Evolutionary conservation across 1,140 invertebrate species (phyloP).

Genomic region (Lasaia peninsularis): DNA sequence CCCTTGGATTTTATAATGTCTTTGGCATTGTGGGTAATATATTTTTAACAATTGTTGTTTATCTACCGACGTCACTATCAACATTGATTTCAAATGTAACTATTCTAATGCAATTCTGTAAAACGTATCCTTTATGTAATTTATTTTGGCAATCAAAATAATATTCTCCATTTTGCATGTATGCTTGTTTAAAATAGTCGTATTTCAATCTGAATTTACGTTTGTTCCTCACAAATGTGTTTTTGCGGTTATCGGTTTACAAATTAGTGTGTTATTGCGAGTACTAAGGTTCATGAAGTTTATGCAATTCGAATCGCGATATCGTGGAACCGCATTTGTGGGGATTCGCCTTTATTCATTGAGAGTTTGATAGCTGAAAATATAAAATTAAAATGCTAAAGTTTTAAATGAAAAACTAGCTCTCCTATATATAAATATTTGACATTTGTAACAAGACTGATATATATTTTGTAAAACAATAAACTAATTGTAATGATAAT

Average conservation of each 20-base stretch:
- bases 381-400: not conserved
- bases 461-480: not conserved
- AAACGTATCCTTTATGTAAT: not conserved
- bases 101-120: not conserved
- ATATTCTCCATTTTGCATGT: not conserved
- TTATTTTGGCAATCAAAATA: too few species aligned
- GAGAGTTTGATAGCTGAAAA: too few species aligned
- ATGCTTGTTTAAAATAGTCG: not conserved
- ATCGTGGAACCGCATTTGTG: too few species aligned
- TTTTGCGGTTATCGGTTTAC: too few species aligned
- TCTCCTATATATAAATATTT: not conserved
- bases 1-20: too few species aligned
- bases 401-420: not conserved
- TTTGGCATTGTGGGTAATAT: too few species aligned
- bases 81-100: not conserved
- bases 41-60: too few species aligned
- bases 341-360: too few species aligned
- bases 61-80: not conserved
- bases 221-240: not conserved
- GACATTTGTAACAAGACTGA: constrained; percentile 7
- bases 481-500: constrained; percentile 21
- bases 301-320: too few species aligned
- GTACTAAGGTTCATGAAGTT: too few species aligned
- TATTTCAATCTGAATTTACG: not conserved
- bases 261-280: too few species aligned